Evolutionary conservation across 2,888 invertebrate genomes (phyloP).

Genomic region (Erebia epiphron): DNA sequence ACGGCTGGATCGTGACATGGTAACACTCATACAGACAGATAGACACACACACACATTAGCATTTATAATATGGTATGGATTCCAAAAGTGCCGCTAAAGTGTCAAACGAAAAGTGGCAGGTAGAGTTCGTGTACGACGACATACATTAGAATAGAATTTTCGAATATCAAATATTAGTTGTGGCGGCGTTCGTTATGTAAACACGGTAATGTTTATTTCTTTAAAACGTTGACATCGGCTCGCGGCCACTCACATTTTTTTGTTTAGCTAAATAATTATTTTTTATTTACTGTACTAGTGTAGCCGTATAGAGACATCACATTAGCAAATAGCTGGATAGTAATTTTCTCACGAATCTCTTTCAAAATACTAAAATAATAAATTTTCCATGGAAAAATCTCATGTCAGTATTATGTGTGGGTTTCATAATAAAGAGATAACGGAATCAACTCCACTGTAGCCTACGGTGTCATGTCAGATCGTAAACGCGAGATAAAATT

Average conservation of each 20-base stretch:
- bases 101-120: constrained; percentile 60
- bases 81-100: constrained; percentile 77
- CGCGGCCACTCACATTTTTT: constrained; percentile 75
- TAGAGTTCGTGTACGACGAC: constrained; percentile 65
- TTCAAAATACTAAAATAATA: background rate
- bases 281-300: constrained; percentile 72
- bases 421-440: background rate
- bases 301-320: constrained; percentile 67
- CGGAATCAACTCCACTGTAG: background rate
- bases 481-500: constrained; percentile 74
- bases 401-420: background rate
- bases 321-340: constrained; percentile 59
- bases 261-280: constrained; percentile 79
- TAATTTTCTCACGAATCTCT: constrained; percentile 52
- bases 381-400: constrained; percentile 5
- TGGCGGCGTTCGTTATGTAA: constrained; percentile 78
- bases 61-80: constrained; percentile 36
- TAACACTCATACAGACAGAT: too few relatives aligned
- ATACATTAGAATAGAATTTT: constrained; percentile 82
- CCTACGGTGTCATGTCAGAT: constrained; percentile 70
- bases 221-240: constrained; percentile 75
- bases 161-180: constrained; percentile 80
- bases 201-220: constrained; percentile 80
- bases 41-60: background rate
- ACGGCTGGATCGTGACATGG: too few relatives aligned